Evolutionary conservation across 2,888 invertebrate genomes (phyloP).

Genomic region (Dynastes maya): DNA sequence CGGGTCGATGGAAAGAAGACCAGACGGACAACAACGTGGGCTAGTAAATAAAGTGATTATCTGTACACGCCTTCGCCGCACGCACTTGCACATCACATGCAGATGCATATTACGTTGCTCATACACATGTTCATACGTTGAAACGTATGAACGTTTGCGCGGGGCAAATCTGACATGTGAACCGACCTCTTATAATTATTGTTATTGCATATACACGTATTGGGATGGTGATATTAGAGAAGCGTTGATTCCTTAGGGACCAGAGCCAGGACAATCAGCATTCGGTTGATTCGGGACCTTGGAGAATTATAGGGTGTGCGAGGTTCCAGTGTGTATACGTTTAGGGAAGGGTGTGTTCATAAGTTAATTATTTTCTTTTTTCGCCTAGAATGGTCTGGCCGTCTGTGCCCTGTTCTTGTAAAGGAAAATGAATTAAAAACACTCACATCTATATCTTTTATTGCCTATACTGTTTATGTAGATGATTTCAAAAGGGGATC

Average conservation of each 20-base stretch:
- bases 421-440: constrained; percentile 34
- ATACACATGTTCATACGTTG: neutral
- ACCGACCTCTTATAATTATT: constrained; percentile 51
- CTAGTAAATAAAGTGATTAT: constrained; percentile 41
- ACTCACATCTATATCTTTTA: neutral
- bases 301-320: constrained; percentile 44
- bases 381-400: constrained; percentile 4
- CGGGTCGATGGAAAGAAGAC: neutral
- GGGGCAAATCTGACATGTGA: constrained; percentile 56
- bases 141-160: neutral
- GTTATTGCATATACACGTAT: constrained; percentile 52
- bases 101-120: neutral
- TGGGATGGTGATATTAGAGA: constrained; percentile 53
- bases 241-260: constrained; percentile 53
- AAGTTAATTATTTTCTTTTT: constrained; percentile 45
- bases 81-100: neutral
- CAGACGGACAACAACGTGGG: neutral
- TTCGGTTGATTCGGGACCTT: constrained; percentile 52
- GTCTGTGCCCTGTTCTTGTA: neutral
- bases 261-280: constrained; percentile 55
- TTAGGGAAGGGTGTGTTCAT: constrained; percentile 31
- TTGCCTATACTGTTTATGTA: neutral
- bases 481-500: too few species aligned
- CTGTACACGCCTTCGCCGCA: neutral
- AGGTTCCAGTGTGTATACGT: constrained; percentile 11